A percentile compares a stretch with the other conserved stretches of the same genome.
These are phyloP conservation scores for Blastobasis lacticolella DNA, from an alignment of 2,888 invertebrate species.

Conservation along the genomic window DNA sequence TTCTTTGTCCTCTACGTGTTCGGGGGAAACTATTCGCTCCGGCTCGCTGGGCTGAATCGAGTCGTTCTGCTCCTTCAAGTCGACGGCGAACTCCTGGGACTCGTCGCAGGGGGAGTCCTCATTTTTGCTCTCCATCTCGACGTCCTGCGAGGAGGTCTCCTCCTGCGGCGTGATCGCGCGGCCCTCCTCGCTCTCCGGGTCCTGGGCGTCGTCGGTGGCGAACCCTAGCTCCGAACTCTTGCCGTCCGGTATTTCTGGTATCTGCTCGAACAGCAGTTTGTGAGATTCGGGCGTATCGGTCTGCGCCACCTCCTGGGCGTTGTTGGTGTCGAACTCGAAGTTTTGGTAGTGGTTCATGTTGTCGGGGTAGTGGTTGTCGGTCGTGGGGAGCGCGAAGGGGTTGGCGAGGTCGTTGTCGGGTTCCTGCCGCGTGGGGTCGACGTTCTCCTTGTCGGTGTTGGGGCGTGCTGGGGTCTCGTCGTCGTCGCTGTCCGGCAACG, in stretches of 20 bases:
- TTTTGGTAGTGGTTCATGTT: constrained; percentile 41
- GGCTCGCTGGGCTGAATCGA: not conserved
- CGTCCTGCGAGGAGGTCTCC: constrained; percentile 44
- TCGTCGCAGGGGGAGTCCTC: constrained; percentile 40
- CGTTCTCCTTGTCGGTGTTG: constrained; percentile 50
- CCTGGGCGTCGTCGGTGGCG: constrained; percentile 49
- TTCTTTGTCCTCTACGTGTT: constrained; percentile 17
- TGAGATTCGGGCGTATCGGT: constrained; percentile 70
- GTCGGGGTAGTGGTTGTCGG: constrained; percentile 33
- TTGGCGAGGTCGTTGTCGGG: constrained; percentile 57
- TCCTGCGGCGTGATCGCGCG: constrained; percentile 46
- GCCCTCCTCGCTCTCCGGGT: constrained; percentile 50
- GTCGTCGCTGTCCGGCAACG: constrained; percentile 71
- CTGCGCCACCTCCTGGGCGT: constrained; percentile 45
- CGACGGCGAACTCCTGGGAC: constrained; percentile 7
- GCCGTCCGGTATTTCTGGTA: constrained; percentile 67
- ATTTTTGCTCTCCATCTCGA: constrained; percentile 47
- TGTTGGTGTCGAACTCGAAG: constrained; percentile 45
- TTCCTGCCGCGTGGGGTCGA: constrained; percentile 38
- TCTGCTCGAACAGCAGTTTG: constrained; percentile 65
- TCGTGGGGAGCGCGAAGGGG: constrained; percentile 43
- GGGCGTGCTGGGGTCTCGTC: constrained; percentile 49
- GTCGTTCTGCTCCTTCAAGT: constrained; percentile 11
- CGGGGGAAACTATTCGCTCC: constrained; percentile 7
- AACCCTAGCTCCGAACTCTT: constrained; percentile 66